These are phyloP conservation scores for Muricea muricata DNA, from an alignment of 92 coral and sea anemone species.

Conservation along the genomic window DNA sequence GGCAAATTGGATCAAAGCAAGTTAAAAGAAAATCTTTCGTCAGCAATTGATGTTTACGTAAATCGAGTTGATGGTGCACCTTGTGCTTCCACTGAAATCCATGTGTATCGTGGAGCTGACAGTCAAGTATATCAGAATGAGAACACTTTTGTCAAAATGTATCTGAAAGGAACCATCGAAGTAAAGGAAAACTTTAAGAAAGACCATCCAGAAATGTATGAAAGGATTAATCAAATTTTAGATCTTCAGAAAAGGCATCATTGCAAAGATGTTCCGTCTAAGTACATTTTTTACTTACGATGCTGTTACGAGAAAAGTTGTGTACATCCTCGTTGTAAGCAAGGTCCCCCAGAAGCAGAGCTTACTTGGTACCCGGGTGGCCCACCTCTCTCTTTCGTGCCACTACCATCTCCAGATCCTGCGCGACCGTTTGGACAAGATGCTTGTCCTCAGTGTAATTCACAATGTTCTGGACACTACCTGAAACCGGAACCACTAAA, in stretches of 20 bases:
- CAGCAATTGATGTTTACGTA: slow-evolving; percentile 70
- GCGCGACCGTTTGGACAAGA: slow-evolving; percentile 47
- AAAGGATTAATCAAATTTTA: slow-evolving; percentile 1
- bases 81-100: slow-evolving; percentile 64
- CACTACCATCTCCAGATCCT: slow-evolving; percentile 47
- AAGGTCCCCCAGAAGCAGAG: slow-evolving; percentile 48
- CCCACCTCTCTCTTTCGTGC: slow-evolving; percentile 46
- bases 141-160: slow-evolving; percentile 38
- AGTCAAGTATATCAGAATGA: slow-evolving; percentile 26
- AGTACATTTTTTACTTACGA: slow-evolving; percentile 46
- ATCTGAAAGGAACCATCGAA: slow-evolving; percentile 56
- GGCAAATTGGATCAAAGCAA: slow-evolving; percentile 54
- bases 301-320: slow-evolving; percentile 37
- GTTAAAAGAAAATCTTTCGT: slow-evolving; percentile 55
- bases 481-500: neutral
- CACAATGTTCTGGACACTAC: neutral
- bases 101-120: slow-evolving; percentile 61
- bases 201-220: slow-evolving; percentile 46
- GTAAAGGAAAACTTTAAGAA: neutral
- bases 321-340: slow-evolving; percentile 51
- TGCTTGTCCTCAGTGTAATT: neutral
- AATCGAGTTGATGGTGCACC: slow-evolving; percentile 68
- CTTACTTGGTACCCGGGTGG: slow-evolving; percentile 47
- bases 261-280: slow-evolving; percentile 37
- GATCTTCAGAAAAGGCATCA: slow-evolving; percentile 34